Evolutionary conservation across 2,888 invertebrate genomes (phyloP).

Genomic region (Oscheius sp.): DNA sequence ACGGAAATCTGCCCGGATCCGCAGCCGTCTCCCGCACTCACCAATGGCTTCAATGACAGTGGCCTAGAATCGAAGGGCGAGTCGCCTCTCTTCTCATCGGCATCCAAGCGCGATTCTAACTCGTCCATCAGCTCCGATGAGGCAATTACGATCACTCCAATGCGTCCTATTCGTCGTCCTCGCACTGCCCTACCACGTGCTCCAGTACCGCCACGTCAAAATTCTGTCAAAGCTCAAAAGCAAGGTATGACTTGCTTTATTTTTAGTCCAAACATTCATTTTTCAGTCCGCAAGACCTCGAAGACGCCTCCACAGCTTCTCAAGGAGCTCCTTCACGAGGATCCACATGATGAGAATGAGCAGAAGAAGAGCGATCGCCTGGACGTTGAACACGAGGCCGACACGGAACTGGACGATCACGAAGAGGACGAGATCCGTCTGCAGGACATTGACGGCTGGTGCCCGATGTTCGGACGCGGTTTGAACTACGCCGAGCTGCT

Average conservation of each 20-base stretch:
- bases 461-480: slow-evolving; percentile 41
- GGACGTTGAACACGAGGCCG: neutral
- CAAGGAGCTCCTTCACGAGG: too few species aligned
- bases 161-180: too few species aligned
- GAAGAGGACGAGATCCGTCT: neutral
- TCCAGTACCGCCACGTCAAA: too few species aligned
- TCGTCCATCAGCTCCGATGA: too few species aligned
- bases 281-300: too few species aligned
- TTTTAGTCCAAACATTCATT: too few species aligned
- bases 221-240: too few species aligned
- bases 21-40: slow-evolving; percentile 2
- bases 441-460: slow-evolving; percentile 32
- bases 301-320: too few species aligned
- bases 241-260: too few species aligned
- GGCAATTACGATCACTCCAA: too few species aligned
- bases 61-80: slow-evolving; percentile 29
- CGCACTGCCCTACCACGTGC: too few species aligned
- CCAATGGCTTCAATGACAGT: slow-evolving; percentile 18
- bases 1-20: neutral
- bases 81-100: slow-evolving; percentile 3
- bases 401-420: neutral
- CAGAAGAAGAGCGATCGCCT: neutral
- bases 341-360: too few species aligned
- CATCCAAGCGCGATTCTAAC: neutral
- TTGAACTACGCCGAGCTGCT: slow-evolving; percentile 44